Base-by-base conservation (phyloP, 2,113 vertebrate species). In the Proteles cristata region DNA sequence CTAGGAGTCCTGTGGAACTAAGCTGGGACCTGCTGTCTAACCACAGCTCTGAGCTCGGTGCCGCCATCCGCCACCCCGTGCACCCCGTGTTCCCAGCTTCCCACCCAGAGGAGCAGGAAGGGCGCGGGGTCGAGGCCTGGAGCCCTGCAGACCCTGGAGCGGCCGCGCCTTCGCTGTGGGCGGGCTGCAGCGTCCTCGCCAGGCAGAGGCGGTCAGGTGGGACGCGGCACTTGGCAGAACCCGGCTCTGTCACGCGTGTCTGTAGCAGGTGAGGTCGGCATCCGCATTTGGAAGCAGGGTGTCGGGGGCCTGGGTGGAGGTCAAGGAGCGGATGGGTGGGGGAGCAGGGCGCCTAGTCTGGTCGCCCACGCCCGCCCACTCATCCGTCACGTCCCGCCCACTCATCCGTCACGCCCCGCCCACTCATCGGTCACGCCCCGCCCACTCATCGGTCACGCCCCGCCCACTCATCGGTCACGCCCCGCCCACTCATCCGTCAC, bases 121-220 rank as follows among this genome's bases (percentile, higher is more conserved):
- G 21, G 11, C 6, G 21, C 21, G 0, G 73, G 33, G 25, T 8
- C 3, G 25, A 39, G 39, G 73, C 73, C 73, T 0, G 0, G 12
- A 14, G 14, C 1, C 0, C 43, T 19, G 23, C n/a, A 23, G 15
- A 19, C 23, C 23, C 35, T 26, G 12, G 53, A 0, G 11, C 7
- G 19, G 83, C 2, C 0, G 16, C 1, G 0, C 15, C 33, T 11
- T n/a, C n/a, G 10, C 26, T 4, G 10, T n/a, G 58, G 31, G 8
- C 4, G 2, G 43, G 21, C 43, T 16, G 8, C 53, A 19, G 23
- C 4, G 25, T 43, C 50, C 53, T 33, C 7, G 2, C 50, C 17
- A 9, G 50, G 19, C 7, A 48, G 21, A n/a, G 33, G 33, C 77
- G 0, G 14, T 12, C 50, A 77, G 43, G 43, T 15, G 5, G 50